These are phyloP conservation scores for Sphaeramia orbicularis DNA, from an alignment of 2,797 vertebrate species.

Conservation along the genomic window DNA sequence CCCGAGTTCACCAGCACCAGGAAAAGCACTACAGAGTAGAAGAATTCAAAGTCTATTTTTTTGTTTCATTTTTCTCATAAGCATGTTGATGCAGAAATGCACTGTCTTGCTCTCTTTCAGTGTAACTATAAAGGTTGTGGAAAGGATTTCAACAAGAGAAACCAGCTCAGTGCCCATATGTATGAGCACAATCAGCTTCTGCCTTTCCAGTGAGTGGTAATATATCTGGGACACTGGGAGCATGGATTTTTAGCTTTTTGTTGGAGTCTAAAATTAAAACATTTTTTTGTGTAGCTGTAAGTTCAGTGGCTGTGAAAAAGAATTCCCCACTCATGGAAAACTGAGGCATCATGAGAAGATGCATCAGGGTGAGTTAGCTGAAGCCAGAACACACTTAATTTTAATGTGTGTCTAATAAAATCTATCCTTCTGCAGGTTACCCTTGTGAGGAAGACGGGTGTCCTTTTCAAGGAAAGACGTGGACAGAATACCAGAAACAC, in stretches of 20 bases:
- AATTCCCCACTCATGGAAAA: conserved; percentile 80
- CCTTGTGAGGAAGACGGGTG: conserved; percentile 87
- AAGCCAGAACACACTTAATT: not conserved
- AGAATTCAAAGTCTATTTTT: accelerated
- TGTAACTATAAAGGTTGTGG: conserved; percentile 88
- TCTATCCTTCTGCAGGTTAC: conserved; percentile 85
- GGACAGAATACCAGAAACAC: conserved; percentile 92
- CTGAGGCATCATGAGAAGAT: conserved; percentile 88
- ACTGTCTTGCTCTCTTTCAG: conserved; percentile 63
- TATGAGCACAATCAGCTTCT: conserved; percentile 85
- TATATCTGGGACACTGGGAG: not conserved
- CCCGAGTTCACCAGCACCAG: conserved; percentile 85
- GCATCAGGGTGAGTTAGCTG: conserved; percentile 86
- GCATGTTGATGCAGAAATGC: not conserved
- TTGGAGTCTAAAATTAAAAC: not conserved
- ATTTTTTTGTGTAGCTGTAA: conserved; percentile 83
- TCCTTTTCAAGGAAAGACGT: conserved; percentile 89
- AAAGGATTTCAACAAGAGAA: conserved; percentile 90
- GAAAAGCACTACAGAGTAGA: conserved; percentile 84
- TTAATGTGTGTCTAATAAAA: not conserved
- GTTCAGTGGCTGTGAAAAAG: conserved; percentile 85
- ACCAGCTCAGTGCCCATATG: conserved; percentile 89
- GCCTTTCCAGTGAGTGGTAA: conserved; percentile 87
- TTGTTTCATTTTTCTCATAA: accelerated
- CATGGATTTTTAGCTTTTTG: not conserved